Evolutionary conservation across 1,140 invertebrate species (phyloP).

Genomic region (Ceratitis capitata): DNA sequence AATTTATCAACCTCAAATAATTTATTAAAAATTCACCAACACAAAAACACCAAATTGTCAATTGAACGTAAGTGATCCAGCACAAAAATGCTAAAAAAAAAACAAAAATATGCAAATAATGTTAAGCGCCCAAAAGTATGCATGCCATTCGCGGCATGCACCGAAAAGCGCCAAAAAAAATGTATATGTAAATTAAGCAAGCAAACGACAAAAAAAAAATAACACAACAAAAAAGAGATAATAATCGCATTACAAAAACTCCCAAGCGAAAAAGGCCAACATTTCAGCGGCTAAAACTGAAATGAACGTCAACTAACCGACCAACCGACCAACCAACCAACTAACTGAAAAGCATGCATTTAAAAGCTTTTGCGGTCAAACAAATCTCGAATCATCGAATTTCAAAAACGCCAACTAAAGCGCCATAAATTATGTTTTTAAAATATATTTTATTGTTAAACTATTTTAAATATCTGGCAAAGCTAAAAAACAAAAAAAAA

Average conservation of each 20-base stretch:
- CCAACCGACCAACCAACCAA: neutral
- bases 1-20: too few relatives aligned
- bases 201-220: neutral
- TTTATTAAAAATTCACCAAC: too few relatives aligned
- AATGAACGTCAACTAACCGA: too few relatives aligned
- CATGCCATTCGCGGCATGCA: neutral
- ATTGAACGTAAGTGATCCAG: too few relatives aligned
- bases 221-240: neutral
- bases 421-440: constrained; percentile 36
- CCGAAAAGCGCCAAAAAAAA: neutral
- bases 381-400: constrained; percentile 30
- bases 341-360: neutral
- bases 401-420: constrained; percentile 23
- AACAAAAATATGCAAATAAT: constrained; percentile 1
- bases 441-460: constrained; percentile 5
- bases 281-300: neutral
- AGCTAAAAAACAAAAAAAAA: neutral
- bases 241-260: neutral
- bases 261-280: neutral
- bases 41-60: too few relatives aligned
- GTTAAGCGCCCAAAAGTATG: constrained; percentile 4
- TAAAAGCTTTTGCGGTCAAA: constrained; percentile 37
- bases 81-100: too few relatives aligned
- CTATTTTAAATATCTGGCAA: neutral
- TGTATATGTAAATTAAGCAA: neutral